These are phyloP conservation scores for Diplodus sargus DNA, from an alignment of 2,797 vertebrate genomes.

Conservation along the genomic window DNA sequence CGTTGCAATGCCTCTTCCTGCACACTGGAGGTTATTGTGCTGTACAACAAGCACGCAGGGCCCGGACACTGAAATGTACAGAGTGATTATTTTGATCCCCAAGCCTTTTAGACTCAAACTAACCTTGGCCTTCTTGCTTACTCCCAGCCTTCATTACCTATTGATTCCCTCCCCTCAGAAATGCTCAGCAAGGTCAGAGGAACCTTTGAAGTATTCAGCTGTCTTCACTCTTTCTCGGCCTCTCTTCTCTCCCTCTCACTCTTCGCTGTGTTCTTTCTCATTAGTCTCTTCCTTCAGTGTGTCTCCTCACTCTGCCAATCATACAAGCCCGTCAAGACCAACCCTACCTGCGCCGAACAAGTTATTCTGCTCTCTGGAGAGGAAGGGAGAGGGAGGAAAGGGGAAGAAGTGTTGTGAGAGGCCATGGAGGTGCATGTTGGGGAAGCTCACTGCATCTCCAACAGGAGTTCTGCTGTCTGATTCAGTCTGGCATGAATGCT, in stretches of 20 bases:
- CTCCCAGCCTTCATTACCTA: slow-evolving; percentile 79
- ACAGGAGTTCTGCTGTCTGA: slow-evolving; percentile 40
- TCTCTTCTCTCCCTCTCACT: slow-evolving; percentile 29
- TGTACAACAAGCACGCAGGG: slow-evolving; percentile 28
- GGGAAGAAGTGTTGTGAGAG: slow-evolving; percentile 36
- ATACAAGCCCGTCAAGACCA: slow-evolving; percentile 64
- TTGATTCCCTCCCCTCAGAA: slow-evolving; percentile 80
- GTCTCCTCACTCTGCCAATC: slow-evolving; percentile 66
- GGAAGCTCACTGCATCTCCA: slow-evolving; percentile 29
- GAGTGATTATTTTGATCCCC: slow-evolving; percentile 71
- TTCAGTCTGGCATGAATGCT: slow-evolving; percentile 44
- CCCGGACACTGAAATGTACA: slow-evolving; percentile 55
- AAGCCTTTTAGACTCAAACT: slow-evolving; percentile 55
- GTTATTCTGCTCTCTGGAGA: slow-evolving; percentile 65
- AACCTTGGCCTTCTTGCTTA: slow-evolving; percentile 72
- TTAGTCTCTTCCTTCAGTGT: slow-evolving; percentile 54
- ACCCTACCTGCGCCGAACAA: slow-evolving; percentile 62
- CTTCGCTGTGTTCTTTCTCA: slow-evolving; percentile 53
- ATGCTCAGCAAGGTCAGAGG: slow-evolving; percentile 77
- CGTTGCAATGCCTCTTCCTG: slow-evolving; percentile 16
- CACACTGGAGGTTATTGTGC: slow-evolving; percentile 37
- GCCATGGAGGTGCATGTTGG: slow-evolving; percentile 34
- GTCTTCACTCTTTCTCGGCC: slow-evolving; percentile 48
- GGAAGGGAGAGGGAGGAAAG: slow-evolving; percentile 31
- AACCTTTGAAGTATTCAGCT: slow-evolving; percentile 73